Percentiles rank a stretch among this genome's conserved stretches.
Evolutionary conservation across 2,113 vertebrate genomes (phyloP).

Genomic region (Brachyhypopomus occidentalis): DNA sequence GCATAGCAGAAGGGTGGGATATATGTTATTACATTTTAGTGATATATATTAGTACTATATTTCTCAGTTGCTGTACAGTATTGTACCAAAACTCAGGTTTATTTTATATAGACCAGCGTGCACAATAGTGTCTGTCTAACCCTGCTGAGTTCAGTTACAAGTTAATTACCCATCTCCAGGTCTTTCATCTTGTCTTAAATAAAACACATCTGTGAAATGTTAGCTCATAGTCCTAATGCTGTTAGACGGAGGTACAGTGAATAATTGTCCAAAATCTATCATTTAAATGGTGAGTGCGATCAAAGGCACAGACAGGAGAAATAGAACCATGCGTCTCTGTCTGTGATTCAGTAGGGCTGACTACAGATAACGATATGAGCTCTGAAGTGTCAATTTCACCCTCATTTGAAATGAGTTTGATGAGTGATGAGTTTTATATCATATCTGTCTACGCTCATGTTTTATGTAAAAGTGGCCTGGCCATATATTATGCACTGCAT

Average conservation of each 20-base stretch:
- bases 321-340: constrained; percentile 55
- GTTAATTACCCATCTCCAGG: not conserved
- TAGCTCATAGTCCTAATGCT: not conserved
- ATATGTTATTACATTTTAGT: too few relatives aligned
- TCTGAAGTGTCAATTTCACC: constrained; percentile 25
- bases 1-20: too few relatives aligned
- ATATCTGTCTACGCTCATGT: too few relatives aligned
- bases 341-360: constrained; percentile 26
- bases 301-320: not conserved
- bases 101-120: not conserved
- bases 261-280: not conserved
- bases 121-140: not conserved
- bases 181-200: not conserved
- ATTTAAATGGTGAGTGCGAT: not conserved
- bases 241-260: not conserved
- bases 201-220: not conserved
- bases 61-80: too few relatives aligned
- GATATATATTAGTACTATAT: too few relatives aligned
- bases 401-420: not conserved
- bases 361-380: constrained; percentile 16
- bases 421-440: too few relatives aligned
- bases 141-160: not conserved
- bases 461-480: too few relatives aligned
- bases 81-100: not conserved
- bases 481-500: not conserved